Conservation (phyloP, 1,140 invertebrate species). For the Myzus persicae region DNA sequence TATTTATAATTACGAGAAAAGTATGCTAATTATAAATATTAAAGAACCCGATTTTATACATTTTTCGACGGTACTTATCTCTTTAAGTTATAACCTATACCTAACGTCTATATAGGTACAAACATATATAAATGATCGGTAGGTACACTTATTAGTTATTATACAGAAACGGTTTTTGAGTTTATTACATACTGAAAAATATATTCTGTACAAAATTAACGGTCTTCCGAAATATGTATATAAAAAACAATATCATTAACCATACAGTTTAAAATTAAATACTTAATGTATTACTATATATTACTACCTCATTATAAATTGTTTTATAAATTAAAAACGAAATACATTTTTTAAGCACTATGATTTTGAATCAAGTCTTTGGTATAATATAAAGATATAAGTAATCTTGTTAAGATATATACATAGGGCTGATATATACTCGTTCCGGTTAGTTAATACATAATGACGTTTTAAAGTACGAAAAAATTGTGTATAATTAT, state of each 20-base stretch:
- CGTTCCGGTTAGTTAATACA: not conserved
- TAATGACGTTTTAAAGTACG: not conserved
- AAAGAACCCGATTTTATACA: not conserved
- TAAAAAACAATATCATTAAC: conserved; percentile 14
- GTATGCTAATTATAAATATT: not conserved
- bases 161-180: not conserved
- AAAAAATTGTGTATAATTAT: not conserved
- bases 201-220: not conserved
- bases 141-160: not conserved
- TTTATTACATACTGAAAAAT: not conserved
- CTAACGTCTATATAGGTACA: not conserved
- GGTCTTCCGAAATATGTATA: not conserved
- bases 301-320: not conserved
- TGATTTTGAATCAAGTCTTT: not conserved
- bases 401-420: not conserved
- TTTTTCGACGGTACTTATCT: not conserved
- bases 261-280: conserved; percentile 15
- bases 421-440: not conserved
- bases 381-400: not conserved
- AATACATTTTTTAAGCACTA: not conserved
- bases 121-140: not conserved
- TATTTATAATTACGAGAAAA: not conserved
- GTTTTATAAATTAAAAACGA: not conserved
- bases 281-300: not conserved
- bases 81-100: not conserved